Base-by-base conservation (phyloP, 1,140 invertebrate species). In the Anagrus nilaparvatae region DNA sequence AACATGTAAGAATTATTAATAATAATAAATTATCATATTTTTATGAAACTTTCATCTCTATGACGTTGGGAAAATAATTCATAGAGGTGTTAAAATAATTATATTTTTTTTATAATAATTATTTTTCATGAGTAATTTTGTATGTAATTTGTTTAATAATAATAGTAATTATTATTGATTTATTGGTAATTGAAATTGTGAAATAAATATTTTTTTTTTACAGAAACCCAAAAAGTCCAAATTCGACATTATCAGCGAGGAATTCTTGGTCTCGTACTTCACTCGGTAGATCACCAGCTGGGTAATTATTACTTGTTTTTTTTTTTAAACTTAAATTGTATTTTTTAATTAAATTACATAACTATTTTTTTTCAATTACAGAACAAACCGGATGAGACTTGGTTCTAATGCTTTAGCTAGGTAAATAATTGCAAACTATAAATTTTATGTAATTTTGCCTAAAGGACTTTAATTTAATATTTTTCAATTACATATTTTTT, bases 331-430 rank as follows among this genome's bases (percentile, higher is more conserved):
- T 10, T 36, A n/a, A n/a, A n/a, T 14, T 14, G 16, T 13, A 3
- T 27, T 16, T 5, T 23, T 10, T 34, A 44, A 44, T 23, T 19
- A 25, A 36, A 27, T 33, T 24, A 8, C 20, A 16, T 40, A 19
- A 8, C 37, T 46, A 16, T 42, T 30, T 17, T 3, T 54, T 48
- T 55, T 67, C 69, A 65, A 51, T 76, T 80, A 57, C 75, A 85
- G 81, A 59, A 77, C 79, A 54, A 75, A 77, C 45, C 81, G 82
- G 59, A 74, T 79, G 56, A 76, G 84, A 60, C 71, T 89, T 43
- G 78, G 83, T 50, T 81, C 83, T 50, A 87, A 84, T 76, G 84
- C 84, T 53, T 73, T 87, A 76, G 84, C 84, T 49, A 87, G 83
- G 85, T 88, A 72, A 79, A 67, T 35, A 46, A 38, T 31, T 31